These are phyloP conservation scores for Ambastaia sidthimunki DNA, from an alignment of 2,797 vertebrate species.

Conservation along the genomic window DNA sequence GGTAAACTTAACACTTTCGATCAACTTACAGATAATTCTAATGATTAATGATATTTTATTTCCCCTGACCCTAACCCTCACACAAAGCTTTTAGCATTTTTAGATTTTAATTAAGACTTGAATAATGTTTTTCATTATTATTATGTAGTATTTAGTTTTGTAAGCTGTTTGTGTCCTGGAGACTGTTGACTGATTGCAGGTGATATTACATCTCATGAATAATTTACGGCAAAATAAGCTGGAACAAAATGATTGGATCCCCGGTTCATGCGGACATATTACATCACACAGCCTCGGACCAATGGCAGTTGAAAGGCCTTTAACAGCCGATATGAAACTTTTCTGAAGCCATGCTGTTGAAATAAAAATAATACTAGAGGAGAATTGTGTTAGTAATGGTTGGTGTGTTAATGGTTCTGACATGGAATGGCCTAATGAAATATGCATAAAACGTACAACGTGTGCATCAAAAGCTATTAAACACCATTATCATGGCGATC, in stretches of 20 bases:
- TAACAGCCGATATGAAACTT: not conserved
- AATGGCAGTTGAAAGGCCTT: not conserved
- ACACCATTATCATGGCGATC: too few relatives aligned
- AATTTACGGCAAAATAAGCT: not conserved
- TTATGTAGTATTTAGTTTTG: not conserved
- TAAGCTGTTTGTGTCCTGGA: not conserved
- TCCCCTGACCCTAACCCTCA: not conserved
- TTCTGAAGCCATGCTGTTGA: not conserved
- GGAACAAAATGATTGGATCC: not conserved
- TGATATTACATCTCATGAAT: not conserved
- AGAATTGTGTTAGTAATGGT: too few relatives aligned
- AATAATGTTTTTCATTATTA: not conserved
- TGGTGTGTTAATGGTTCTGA: too few relatives aligned
- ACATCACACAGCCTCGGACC: not conserved
- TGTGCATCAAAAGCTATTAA: too few relatives aligned
- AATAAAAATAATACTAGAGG: not conserved
- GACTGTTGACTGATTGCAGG: not conserved
- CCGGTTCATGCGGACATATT: not conserved
- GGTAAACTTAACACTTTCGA: not conserved
- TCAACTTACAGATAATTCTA: not conserved
- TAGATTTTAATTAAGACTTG: not conserved
- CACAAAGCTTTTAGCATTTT: constrained; percentile 2
- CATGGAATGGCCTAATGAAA: too few relatives aligned
- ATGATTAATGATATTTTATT: not conserved
- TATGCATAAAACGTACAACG: too few relatives aligned